A percentile compares a stretch with the other conserved stretches of the same genome.
phyloP scores from a whole-genome alignment of 1,140 invertebrate genomes.

The Marisa cornuarietis region DNA sequence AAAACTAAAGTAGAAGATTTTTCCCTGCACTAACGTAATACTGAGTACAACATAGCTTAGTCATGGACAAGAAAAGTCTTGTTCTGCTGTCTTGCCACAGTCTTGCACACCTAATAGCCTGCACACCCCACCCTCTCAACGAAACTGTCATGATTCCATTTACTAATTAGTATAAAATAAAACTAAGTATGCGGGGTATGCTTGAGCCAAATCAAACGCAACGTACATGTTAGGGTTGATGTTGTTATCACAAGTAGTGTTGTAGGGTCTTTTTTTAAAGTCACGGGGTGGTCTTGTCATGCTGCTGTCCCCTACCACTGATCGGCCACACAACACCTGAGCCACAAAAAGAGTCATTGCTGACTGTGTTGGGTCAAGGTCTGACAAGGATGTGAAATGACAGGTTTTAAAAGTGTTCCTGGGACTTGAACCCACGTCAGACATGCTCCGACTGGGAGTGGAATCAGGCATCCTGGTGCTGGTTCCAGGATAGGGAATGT shows the following conservation, averaged over 20 bases:
- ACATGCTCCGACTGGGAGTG: too few species aligned
- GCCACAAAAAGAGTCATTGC: neutral
- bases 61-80: too few species aligned
- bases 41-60: too few species aligned
- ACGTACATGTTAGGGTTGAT: neutral
- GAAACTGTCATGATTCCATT: too few species aligned
- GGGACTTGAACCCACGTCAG: neutral
- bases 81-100: too few species aligned
- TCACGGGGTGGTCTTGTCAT: neutral
- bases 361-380: neutral
- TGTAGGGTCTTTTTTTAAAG: neutral
- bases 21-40: too few species aligned
- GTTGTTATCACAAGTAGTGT: neutral
- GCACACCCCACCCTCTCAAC: too few species aligned
- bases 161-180: too few species aligned
- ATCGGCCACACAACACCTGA: neutral
- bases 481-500: too few species aligned
- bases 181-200: constrained; percentile 6
- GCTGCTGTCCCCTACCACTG: neutral
- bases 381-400: neutral
- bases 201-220: constrained; percentile 9
- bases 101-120: too few species aligned
- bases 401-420: neutral
- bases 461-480: too few species aligned
- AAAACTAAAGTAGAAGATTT: too few species aligned